These are phyloP conservation scores for Andrena dorsata DNA, from an alignment of 2,888 invertebrate species.

Conservation along the genomic window DNA sequence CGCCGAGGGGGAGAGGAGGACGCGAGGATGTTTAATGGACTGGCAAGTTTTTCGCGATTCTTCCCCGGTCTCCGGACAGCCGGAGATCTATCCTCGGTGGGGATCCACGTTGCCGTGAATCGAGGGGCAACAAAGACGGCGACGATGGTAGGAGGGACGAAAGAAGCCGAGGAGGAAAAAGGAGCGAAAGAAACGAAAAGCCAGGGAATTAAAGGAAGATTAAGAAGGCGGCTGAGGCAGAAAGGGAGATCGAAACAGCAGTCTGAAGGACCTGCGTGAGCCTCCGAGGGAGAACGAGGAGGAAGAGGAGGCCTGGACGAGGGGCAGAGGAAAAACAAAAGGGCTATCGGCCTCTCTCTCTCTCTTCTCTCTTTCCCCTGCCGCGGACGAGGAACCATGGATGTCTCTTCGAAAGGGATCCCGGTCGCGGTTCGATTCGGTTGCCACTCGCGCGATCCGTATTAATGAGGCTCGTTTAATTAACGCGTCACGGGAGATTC, in stretches of 20 bases:
- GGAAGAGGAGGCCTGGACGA: too few species aligned
- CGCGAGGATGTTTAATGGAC: conserved; percentile 32
- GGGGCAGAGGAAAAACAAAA: conserved; percentile 51
- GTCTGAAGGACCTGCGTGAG: conserved; percentile 62
- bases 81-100: conserved; percentile 66
- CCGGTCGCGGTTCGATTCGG: conserved; percentile 20
- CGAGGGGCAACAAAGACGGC: conserved; percentile 54
- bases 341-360: conserved; percentile 42
- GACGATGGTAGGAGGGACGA: conserved; percentile 73
- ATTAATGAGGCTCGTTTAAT: conserved; percentile 81
- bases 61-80: conserved; percentile 55
- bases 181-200: conserved; percentile 67
- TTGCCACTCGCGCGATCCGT: conserved; percentile 68
- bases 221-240: conserved; percentile 76
- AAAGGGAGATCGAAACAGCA: conserved; percentile 64
- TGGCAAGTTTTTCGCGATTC: conserved; percentile 52
- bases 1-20: not conserved
- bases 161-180: conserved; percentile 70
- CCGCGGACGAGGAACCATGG: conserved; percentile 15
- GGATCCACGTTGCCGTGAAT: conserved; percentile 59
- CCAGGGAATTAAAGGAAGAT: conserved; percentile 82
- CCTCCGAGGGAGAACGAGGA: conserved; percentile 45
- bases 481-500: conserved; percentile 70
- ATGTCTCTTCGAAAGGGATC: conserved; percentile 41
- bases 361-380: conserved; percentile 13